Evolutionary conservation across 1,140 invertebrate species (phyloP), one percentile per base, ranked within the genome.

Genomic region (Cecropterus lyciades): DNA sequence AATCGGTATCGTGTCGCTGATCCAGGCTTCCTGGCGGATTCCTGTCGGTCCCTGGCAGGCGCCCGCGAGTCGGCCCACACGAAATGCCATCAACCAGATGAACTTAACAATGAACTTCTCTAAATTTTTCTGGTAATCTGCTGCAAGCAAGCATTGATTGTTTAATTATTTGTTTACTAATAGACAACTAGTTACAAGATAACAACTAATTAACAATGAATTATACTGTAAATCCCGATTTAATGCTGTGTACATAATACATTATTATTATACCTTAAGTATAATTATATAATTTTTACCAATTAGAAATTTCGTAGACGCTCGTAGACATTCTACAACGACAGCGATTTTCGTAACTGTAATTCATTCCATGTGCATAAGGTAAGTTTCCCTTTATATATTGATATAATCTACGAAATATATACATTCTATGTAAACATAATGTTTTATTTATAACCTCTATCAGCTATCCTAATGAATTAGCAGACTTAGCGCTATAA

Each of bases 41-140:
- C 72, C 69, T 75, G 67, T 69, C 80, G 73, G 74, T 78, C 70
- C 67, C 84, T 85, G 84, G 78, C 84, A 83, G 65, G 49, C 69
- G 69, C 60, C 60, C 69, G 49, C 66, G 63, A 43, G 14, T 52
- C 46, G 46, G 43, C 51, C 57, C 65, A 62, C 71, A 66, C 70
- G 62, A 73, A 76, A 77, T 78, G 76, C 78, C 73, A 75, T 69
- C 77, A 75, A 77, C 67, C 70, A 67, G 53, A 69, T 87, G 84
- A 87, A 85, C 86, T 89, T 87, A 80, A 82, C 86, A 89, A 82
- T 89, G 85, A 89, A 89, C 87, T 89, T 84, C 73, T 76, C 69
- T 46, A 48, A 59, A 49, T 66, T 79, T 42, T 72, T 83, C 77
- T 85, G 70, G 76, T 69, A 76, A 73, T 84, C 71, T 51, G 10